A percentile compares a stretch with the other conserved stretches of the same genome.
Conservation (phyloP, 1,140 invertebrate species). For the Argopecten irradians region DNA sequence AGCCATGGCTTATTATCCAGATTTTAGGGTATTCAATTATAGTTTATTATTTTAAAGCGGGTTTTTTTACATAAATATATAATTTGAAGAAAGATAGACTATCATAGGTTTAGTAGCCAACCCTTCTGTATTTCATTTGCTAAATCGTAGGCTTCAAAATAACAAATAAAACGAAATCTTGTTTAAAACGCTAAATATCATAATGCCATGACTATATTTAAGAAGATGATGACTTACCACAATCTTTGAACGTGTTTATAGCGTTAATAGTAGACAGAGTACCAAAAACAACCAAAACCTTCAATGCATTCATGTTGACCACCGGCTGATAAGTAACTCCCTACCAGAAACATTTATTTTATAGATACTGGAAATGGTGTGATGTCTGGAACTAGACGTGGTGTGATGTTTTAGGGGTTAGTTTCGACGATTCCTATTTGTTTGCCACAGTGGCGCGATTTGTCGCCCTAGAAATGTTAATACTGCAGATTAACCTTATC, state of each 20-base stretch:
- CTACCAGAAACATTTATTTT: neutral
- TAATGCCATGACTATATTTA: too few species aligned
- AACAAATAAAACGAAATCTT: too few species aligned
- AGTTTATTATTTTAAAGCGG: too few species aligned
- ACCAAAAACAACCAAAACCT: neutral
- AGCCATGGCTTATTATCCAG: too few species aligned
- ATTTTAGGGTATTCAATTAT: too few species aligned
- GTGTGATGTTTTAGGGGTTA: neutral
- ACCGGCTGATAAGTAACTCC: neutral
- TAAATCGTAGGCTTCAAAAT: too few species aligned
- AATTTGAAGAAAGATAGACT: too few species aligned
- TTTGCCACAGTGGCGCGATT: neutral
- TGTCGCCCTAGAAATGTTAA: neutral
- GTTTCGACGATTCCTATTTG: neutral
- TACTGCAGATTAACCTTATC: neutral
- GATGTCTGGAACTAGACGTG: neutral
- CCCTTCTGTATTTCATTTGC: too few species aligned
- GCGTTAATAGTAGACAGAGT: neutral
- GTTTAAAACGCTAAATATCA: too few species aligned
- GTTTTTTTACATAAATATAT: too few species aligned
- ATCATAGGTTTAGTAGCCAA: too few species aligned
- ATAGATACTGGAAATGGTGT: neutral
- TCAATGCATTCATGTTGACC: neutral
- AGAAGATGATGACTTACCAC: neutral
- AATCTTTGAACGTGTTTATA: neutral